Evolutionary conservation across 1,140 invertebrate genomes (phyloP).

Genomic region (Drosophila oshimai): DNA sequence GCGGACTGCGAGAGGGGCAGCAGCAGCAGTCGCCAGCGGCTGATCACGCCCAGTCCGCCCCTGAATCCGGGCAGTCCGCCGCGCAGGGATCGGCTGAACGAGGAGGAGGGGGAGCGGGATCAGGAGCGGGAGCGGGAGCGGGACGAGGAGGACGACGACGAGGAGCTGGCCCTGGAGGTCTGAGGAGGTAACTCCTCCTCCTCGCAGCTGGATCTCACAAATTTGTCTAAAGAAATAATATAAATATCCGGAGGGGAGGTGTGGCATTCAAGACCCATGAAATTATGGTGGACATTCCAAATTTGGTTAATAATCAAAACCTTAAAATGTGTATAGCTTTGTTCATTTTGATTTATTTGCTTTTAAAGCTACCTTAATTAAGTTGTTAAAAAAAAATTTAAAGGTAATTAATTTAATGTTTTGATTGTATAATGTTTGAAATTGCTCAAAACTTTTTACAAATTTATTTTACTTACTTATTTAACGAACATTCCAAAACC

Average conservation of each 20-base stretch:
- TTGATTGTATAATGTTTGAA: too few relatives aligned
- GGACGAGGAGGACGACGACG: constrained; percentile 57
- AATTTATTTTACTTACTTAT: too few relatives aligned
- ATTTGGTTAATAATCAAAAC: too few relatives aligned
- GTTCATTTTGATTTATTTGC: too few relatives aligned
- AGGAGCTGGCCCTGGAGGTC: constrained; percentile 78
- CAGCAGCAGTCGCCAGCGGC: constrained; percentile 52
- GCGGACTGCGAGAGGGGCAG: constrained; percentile 58
- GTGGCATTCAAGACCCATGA: neutral
- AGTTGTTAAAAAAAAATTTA: too few relatives aligned
- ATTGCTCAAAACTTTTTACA: too few relatives aligned
- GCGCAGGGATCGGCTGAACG: constrained; percentile 22
- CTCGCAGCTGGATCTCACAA: constrained; percentile 65
- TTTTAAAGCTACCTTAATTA: too few relatives aligned
- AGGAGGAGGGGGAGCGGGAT: constrained; percentile 18
- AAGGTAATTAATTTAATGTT: neutral
- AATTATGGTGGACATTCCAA: neutral
- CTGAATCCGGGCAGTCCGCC: constrained; percentile 81
- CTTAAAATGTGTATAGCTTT: too few relatives aligned
- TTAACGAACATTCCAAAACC: neutral
- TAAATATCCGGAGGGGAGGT: too few relatives aligned
- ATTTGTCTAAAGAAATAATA: constrained; percentile 14
- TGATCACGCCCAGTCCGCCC: constrained; percentile 72
- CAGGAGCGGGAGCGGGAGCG: constrained; percentile 1
- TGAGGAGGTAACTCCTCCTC: constrained; percentile 17